Conservation (phyloP, 2,797 vertebrate genomes). For the Catharus ustulatus region DNA sequence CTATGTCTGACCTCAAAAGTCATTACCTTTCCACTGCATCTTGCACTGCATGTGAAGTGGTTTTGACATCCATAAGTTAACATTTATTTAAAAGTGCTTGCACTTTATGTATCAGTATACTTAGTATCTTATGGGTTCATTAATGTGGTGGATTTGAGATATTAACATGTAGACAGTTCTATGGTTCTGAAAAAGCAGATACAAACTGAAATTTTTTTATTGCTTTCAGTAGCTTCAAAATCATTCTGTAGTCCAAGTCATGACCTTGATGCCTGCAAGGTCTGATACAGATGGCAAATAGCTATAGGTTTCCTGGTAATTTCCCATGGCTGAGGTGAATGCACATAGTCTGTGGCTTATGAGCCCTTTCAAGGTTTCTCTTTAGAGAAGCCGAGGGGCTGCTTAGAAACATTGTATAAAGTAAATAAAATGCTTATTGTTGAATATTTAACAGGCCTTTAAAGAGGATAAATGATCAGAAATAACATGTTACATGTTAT, state of each 20-base stretch:
- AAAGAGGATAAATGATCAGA: neutral
- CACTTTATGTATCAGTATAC: neutral
- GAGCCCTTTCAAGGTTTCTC: neutral
- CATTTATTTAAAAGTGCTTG: neutral
- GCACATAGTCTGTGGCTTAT: neutral
- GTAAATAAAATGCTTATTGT: neutral
- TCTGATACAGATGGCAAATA: neutral
- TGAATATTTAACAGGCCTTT: neutral
- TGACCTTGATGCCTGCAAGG: neutral
- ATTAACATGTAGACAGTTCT: neutral
- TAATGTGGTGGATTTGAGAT: neutral
- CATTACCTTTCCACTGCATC: neutral
- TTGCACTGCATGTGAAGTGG: rapidly evolving
- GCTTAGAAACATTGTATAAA: neutral
- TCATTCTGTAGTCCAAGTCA: neutral
- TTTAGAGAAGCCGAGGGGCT: neutral
- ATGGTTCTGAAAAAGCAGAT: neutral
- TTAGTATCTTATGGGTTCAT: neutral
- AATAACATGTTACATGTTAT: neutral
- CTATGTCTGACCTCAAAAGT: neutral
- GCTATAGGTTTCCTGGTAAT: neutral
- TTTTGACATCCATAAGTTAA: neutral
- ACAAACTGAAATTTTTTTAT: neutral
- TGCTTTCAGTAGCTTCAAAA: neutral
- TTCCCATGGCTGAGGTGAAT: neutral